Evolutionary conservation across 2,113 vertebrate species (phyloP).

Genomic region (Cyprinodon tularosa): DNA sequence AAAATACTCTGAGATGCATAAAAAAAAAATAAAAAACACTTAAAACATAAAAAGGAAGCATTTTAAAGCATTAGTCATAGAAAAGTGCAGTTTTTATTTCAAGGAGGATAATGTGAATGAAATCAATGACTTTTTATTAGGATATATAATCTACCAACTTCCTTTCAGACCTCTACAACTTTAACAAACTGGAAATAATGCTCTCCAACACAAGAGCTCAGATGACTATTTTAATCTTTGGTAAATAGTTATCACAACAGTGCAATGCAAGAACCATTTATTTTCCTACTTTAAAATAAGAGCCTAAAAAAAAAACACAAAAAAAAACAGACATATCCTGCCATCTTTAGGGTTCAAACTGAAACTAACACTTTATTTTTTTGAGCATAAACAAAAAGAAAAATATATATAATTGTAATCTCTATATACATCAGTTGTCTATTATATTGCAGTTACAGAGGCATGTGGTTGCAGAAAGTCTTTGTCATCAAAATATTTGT

Average conservation of each 20-base stretch:
- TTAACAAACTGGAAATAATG: background rate
- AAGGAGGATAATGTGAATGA: too few species aligned
- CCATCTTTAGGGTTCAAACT: too few species aligned
- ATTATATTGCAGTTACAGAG: constrained; percentile 32
- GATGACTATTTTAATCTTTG: background rate
- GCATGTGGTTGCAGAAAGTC: constrained; percentile 60
- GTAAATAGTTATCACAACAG: too few species aligned
- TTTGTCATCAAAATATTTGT: constrained; percentile 45
- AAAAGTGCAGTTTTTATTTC: too few species aligned
- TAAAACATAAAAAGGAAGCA: too few species aligned
- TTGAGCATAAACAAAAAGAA: background rate
- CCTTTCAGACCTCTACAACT: background rate
- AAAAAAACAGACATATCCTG: background rate
- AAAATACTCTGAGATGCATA: too few species aligned
- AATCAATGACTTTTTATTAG: too few species aligned
- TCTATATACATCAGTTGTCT: background rate
- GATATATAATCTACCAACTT: too few species aligned
- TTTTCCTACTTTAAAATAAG: background rate
- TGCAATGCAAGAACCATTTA: background rate
- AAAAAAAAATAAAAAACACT: too few species aligned
- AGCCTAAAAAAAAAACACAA: background rate
- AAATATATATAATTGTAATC: too few species aligned
- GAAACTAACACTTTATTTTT: background rate
- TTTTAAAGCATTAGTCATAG: too few species aligned
- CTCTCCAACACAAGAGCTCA: too few species aligned